Conservation (phyloP, 2,888 invertebrate species). For the Hipparchia sbordonii region DNA sequence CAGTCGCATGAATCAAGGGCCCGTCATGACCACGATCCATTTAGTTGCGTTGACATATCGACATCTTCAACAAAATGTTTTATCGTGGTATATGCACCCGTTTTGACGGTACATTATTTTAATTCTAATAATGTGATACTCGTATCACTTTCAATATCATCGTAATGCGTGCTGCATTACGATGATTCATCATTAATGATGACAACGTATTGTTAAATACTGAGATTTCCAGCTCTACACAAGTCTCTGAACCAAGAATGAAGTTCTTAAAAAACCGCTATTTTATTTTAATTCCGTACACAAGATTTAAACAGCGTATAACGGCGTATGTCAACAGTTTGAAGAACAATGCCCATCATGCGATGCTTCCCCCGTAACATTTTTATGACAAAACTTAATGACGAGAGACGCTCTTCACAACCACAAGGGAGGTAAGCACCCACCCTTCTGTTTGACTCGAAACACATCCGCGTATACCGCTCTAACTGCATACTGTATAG, state of each 20-base stretch:
- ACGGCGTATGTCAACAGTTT: conserved; percentile 36
- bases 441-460: conserved; percentile 31
- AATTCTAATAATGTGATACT: no score
- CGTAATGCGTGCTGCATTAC: no score
- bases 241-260: not conserved
- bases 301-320: conserved; percentile 30
- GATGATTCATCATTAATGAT: no score
- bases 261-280: not conserved
- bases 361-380: conserved; percentile 38
- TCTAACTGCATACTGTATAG: conserved; percentile 1
- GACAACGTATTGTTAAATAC: not conserved
- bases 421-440: conserved; percentile 35
- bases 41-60: no score
- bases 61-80: no score
- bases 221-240: not conserved
- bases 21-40: no score
- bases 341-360: conserved; percentile 37
- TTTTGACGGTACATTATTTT: no score
- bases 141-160: no score
- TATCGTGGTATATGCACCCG: not conserved
- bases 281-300: not conserved
- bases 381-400: conserved; percentile 40
- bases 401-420: conserved; percentile 37
- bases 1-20: no score
- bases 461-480: conserved; percentile 21